phyloP scores from a whole-genome alignment of 2,888 invertebrate species.

The Nemurella pictetii region DNA sequence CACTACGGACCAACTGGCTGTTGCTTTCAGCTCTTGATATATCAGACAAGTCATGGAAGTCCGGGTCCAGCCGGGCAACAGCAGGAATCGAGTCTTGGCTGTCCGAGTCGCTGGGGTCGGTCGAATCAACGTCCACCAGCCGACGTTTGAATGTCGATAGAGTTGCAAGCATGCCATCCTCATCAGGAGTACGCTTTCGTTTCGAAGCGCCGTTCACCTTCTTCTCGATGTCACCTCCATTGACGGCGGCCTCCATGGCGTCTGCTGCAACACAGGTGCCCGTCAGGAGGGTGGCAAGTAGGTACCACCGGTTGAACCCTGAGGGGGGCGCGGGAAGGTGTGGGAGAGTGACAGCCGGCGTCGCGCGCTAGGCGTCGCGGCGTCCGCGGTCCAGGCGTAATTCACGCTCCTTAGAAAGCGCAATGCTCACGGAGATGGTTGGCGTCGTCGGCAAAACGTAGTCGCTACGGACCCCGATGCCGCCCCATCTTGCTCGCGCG shows the following conservation, averaged over 20 bases:
- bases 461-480: not conserved
- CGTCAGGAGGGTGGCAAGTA: not conserved
- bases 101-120: not conserved
- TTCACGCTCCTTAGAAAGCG: not conserved
- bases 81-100: not conserved
- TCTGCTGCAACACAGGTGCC: not conserved
- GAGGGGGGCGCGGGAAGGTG: not conserved
- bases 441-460: not conserved
- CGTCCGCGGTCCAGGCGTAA: not conserved
- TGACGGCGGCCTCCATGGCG: not conserved
- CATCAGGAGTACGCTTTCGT: not conserved
- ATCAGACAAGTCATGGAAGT: not conserved
- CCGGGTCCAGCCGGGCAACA: not conserved
- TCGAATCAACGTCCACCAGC: not conserved
- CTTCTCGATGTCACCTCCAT: not conserved
- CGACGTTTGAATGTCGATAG: not conserved
- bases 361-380: not conserved
- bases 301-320: not conserved
- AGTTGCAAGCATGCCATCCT: not conserved
- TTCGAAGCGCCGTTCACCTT: not conserved
- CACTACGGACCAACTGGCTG: not conserved
- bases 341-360: not conserved
- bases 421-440: not conserved
- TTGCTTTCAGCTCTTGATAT: not conserved
- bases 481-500: not conserved